Evolutionary conservation across 2,888 invertebrate species (phyloP).

Genomic region (Keiferia lycopersicella): DNA sequence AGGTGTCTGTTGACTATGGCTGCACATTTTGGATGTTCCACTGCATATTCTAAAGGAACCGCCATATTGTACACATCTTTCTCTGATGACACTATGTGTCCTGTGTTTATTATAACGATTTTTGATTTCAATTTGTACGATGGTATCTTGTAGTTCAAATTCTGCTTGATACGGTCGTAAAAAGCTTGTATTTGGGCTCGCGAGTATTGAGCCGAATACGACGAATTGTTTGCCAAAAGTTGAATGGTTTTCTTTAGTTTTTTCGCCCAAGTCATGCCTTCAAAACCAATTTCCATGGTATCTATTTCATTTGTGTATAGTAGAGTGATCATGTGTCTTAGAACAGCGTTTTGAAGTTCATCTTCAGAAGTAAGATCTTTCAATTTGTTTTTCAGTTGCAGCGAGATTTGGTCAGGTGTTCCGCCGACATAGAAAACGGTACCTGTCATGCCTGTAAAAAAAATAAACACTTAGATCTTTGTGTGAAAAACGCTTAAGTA

Average conservation of each 20-base stretch:
- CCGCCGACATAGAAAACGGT: slow-evolving; percentile 50
- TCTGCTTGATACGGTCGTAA: slow-evolving; percentile 41
- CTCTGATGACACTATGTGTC: neutral
- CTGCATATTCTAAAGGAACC: slow-evolving; percentile 38
- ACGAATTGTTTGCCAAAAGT: slow-evolving; percentile 41
- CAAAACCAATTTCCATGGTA: slow-evolving; percentile 28
- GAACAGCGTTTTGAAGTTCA: slow-evolving; percentile 41
- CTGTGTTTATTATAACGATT: slow-evolving; percentile 41
- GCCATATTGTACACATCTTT: slow-evolving; percentile 39
- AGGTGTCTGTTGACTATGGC: slow-evolving; percentile 49
- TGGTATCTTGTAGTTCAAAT: slow-evolving; percentile 34
- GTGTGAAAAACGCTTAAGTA: too few species aligned
- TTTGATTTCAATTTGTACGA: slow-evolving; percentile 42
- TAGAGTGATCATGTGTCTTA: slow-evolving; percentile 38
- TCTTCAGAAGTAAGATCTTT: slow-evolving; percentile 36
- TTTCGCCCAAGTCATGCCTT: slow-evolving; percentile 34
- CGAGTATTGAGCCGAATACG: slow-evolving; percentile 51
- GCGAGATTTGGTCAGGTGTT: slow-evolving; percentile 43
- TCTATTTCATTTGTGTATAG: slow-evolving; percentile 34
- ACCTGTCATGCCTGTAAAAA: slow-evolving; percentile 44
- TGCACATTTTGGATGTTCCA: slow-evolving; percentile 44
- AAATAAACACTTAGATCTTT: too few species aligned
- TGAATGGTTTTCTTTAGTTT: slow-evolving; percentile 41
- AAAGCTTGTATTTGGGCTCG: slow-evolving; percentile 47
- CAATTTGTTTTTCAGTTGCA: slow-evolving; percentile 38